These are phyloP conservation scores for Columba guinea DNA, from an alignment of 2,797 vertebrate genomes.

Conservation along the genomic window DNA sequence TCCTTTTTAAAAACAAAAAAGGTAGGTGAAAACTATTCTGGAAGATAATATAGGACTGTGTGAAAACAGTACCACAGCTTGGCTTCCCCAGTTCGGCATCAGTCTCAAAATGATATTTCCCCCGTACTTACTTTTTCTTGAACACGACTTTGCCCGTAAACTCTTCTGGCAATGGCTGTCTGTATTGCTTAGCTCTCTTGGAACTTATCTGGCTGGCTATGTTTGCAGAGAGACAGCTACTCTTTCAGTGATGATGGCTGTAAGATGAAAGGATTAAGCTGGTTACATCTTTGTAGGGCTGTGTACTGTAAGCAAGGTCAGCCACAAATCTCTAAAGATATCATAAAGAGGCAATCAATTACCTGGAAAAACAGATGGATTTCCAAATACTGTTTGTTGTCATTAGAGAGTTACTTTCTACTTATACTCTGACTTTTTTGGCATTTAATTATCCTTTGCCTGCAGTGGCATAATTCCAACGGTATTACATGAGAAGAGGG, in stretches of 20 bases:
- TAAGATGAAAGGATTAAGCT: constrained; percentile 20
- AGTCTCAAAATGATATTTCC: not conserved
- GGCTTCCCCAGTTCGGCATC: not conserved
- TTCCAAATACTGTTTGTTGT: not conserved
- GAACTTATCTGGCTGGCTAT: not conserved
- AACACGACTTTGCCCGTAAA: not conserved
- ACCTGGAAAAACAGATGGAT: constrained; percentile 18
- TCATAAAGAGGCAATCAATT: not conserved
- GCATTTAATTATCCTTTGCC: not conserved
- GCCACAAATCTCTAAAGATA: not conserved
- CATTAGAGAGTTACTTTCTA: not conserved
- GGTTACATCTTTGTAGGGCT: not conserved
- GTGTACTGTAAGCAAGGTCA: not conserved
- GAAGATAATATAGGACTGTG: not conserved
- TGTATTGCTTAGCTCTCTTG: not conserved
- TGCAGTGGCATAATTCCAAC: not conserved
- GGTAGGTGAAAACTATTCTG: not conserved
- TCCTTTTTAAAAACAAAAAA: not conserved
- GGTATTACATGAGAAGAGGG: not conserved
- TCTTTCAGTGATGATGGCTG: not conserved
- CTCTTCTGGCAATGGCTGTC: not conserved
- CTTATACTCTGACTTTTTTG: not conserved
- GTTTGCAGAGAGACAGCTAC: not conserved
- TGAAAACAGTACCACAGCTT: not conserved
- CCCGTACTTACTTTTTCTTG: not conserved